These are phyloP conservation scores for Palythoa heliodiscus DNA, from an alignment of 92 coral and sea anemone genomes.

Conservation along the genomic window DNA sequence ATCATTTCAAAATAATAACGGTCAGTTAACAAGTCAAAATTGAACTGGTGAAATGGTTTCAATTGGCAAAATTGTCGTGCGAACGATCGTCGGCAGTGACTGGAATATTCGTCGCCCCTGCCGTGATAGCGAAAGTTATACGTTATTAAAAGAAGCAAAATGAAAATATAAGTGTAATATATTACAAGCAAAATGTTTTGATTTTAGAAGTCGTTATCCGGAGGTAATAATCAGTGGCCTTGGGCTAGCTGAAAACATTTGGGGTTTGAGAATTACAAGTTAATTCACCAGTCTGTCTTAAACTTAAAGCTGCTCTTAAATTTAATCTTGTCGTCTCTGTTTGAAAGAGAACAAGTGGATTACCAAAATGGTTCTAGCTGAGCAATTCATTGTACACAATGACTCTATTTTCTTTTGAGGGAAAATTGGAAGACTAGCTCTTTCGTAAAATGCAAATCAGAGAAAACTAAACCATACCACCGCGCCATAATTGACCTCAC, in stretches of 20 bases:
- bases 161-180: background rate
- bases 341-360: background rate
- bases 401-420: background rate
- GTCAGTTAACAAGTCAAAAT: slow-evolving; percentile 1
- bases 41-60: background rate
- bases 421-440: background rate
- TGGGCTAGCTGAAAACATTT: background rate
- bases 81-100: background rate
- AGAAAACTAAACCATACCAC: background rate
- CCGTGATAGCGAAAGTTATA: background rate
- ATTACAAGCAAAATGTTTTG: background rate
- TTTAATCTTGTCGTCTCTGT: background rate
- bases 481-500: background rate
- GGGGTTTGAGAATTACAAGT: background rate
- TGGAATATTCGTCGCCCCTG: background rate
- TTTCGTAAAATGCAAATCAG: background rate
- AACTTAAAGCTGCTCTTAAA: background rate
- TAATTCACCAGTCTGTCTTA: background rate
- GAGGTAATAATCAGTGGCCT: background rate
- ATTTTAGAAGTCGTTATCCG: slow-evolving; percentile 11
- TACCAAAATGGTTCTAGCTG: background rate
- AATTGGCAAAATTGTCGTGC: background rate
- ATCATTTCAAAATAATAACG: slow-evolving; percentile 6
- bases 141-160: background rate
- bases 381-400: background rate